Evolutionary conservation across 2,797 vertebrate species (phyloP), one percentile per base, ranked within the genome.

Genomic region (Loris lydekkerianus): DNA sequence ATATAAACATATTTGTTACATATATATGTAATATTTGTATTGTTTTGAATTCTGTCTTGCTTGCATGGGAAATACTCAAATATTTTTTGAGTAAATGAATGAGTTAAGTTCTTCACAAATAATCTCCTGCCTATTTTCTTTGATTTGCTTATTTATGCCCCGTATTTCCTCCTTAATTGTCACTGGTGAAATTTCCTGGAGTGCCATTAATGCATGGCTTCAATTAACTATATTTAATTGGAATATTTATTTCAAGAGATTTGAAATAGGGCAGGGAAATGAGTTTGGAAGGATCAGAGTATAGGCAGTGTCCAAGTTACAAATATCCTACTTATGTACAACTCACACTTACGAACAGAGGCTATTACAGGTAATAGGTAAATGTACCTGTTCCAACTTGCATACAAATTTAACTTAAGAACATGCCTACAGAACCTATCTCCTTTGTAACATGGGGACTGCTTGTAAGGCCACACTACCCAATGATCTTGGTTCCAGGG

Each of bases 21-120:
- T 67, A 31, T 56, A 65, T 43, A 65, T 43, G 58, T 27, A 11
- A 46, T 69, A 34, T 67, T 67, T 10, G n/a, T 21, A 46, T 69
- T 65, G 46, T 85, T 88, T 85, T 81, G 15, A 96, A 97, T 85
- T 95, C 40, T 84, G 58, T 21, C 46, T 93, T 96, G 43, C 67
- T 93, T 95, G 53, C 61, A 56, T 25, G 49, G 46, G 15, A 93
- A 95, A 5, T 93, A 13, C 20, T 92, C 72, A 65, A 83, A 86
- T 83, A 93, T n/a, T 76, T 92, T 10, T 85, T 93, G 23, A 95
- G 86, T 87, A 91, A 91, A 56, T 87, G 27, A 93, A 43, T 77
- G 20, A 89, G 7, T 70, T 83, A 89, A 25, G 1, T 78, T 91
- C 34, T 69, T 93, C 46, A 40, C 9, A 60, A 90, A 65, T 60